These are phyloP conservation scores for Molorchus minor DNA, from an alignment of 2,888 invertebrate species.

Conservation along the genomic window DNA sequence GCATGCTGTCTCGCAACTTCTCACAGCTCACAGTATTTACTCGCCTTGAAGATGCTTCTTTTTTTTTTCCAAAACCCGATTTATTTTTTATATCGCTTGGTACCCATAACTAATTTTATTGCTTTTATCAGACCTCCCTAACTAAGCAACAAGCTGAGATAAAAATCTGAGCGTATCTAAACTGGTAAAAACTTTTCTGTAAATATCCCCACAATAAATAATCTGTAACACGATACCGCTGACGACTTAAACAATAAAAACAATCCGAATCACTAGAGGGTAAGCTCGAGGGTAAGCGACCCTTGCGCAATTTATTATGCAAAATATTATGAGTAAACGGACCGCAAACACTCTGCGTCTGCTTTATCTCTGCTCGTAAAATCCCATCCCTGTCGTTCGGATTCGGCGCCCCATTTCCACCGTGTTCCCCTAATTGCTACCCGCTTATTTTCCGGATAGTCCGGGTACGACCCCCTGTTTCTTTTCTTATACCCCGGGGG, in stretches of 20 bases:
- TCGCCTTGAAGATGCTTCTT: no score
- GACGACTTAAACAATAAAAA: background rate
- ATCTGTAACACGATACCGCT: constrained; percentile 14
- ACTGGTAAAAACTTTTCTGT: constrained; percentile 1
- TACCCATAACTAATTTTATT: background rate
- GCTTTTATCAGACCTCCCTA: background rate
- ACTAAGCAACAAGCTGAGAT: background rate
- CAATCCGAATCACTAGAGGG: constrained; percentile 10
- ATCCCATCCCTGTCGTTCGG: constrained; percentile 48
- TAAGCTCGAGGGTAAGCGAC: constrained; percentile 24
- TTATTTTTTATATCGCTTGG: background rate
- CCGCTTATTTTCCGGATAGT: constrained; percentile 45
- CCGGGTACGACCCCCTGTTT: constrained; percentile 39
- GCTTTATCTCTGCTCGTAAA: constrained; percentile 43
- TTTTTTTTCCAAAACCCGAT: no score
- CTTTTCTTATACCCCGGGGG: constrained; percentile 43
- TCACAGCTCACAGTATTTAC: no score
- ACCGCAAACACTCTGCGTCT: constrained; percentile 45
- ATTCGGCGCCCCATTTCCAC: constrained; percentile 46
- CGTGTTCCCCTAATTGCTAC: constrained; percentile 34
- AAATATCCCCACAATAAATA: constrained; percentile 9
- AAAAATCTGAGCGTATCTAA: background rate
- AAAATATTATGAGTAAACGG: constrained; percentile 46
- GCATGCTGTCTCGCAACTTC: no score
- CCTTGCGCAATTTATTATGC: constrained; percentile 49